Evolutionary conservation across 1,140 invertebrate species (phyloP), one percentile per base, ranked within the genome.

Genomic region (Penaeus indicus): DNA sequence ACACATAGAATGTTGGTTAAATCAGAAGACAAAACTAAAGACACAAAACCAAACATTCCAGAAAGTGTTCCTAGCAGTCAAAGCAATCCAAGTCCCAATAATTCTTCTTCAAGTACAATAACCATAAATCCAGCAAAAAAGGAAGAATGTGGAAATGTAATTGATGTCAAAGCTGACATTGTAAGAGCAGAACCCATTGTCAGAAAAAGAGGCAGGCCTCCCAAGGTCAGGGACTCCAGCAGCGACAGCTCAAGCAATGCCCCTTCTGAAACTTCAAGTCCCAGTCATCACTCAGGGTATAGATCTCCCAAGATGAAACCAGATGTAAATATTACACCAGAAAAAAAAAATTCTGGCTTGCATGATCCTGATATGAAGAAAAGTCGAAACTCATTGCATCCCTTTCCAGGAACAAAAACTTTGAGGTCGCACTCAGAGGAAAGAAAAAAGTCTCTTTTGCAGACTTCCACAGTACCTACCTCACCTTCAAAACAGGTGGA

Each of bases 171-270:
- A 54, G 82, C 85, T 22, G 81, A 84, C 47, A 54, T 86, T 63
- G 61, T 84, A n/a, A 84, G 72, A n/a, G 25, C 38, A 16, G 32
- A 64, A 25, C 60, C 27, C 8, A 38, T 86, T 32, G 54, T 62
- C 22, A 79, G 88, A 22, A 90, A 88, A 77, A 89, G 88, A 85
- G 90, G 90, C 32, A 72, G 88, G 21, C 90, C 90, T 88, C 90
- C 88, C 22, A 91, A 91, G 61, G 84, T 72, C 25, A 86, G 89
- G 85, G 90, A 83, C 64, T 69, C 80, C 60, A 69, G 81, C 78
- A 79, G 85, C 69, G 81, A 85, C 38, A 81, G 72, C 62, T 47
- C 32, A 69, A 21, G 82, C 62, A 19, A 69, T 81, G 86, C 42
- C 47, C 72, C 77, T 38, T 25, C 72, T 8, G 79, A 87, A 10